Evolutionary conservation across 2,888 invertebrate genomes (phyloP).

Genomic region (Ptilodon capucinus): DNA sequence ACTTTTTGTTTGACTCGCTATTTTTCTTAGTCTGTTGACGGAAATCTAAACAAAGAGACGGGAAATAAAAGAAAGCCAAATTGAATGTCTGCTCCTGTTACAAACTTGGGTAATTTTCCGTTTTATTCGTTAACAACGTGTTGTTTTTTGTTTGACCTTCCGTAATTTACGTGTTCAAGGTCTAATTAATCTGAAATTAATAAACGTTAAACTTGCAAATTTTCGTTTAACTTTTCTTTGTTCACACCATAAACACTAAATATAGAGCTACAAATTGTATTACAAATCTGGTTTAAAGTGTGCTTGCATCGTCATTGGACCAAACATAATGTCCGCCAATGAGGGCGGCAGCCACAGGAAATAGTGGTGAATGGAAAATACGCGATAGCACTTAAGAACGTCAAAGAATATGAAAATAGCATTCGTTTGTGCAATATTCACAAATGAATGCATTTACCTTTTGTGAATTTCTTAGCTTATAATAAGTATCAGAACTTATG

Average conservation of each 20-base stretch:
- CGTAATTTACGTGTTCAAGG: constrained; percentile 6
- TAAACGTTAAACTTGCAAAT: constrained; percentile 23
- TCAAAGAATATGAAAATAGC: constrained; percentile 37
- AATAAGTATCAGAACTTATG: too few species aligned
- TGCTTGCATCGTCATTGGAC: neutral
- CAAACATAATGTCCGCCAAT: neutral
- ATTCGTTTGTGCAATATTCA: neutral
- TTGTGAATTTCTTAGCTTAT: too few species aligned
- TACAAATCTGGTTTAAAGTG: neutral
- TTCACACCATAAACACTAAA: too few species aligned
- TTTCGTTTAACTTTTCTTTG: too few species aligned
- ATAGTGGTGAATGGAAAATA: constrained; percentile 53
- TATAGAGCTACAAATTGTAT: neutral
- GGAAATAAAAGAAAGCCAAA: constrained; percentile 59
- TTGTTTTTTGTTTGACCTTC: constrained; percentile 17
- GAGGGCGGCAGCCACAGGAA: constrained; percentile 45
- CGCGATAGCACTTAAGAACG: constrained; percentile 38
- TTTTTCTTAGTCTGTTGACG: constrained; percentile 55
- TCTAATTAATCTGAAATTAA: constrained; percentile 25
- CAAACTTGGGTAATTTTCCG: constrained; percentile 44
- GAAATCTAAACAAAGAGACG: constrained; percentile 62
- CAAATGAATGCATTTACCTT: too few species aligned
- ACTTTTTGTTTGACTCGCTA: constrained; percentile 52
- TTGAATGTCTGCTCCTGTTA: constrained; percentile 53
- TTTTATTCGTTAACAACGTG: constrained; percentile 31